Evolutionary conservation across 2,888 invertebrate species (phyloP).

Genomic region (Dicyrtoma fusca): DNA sequence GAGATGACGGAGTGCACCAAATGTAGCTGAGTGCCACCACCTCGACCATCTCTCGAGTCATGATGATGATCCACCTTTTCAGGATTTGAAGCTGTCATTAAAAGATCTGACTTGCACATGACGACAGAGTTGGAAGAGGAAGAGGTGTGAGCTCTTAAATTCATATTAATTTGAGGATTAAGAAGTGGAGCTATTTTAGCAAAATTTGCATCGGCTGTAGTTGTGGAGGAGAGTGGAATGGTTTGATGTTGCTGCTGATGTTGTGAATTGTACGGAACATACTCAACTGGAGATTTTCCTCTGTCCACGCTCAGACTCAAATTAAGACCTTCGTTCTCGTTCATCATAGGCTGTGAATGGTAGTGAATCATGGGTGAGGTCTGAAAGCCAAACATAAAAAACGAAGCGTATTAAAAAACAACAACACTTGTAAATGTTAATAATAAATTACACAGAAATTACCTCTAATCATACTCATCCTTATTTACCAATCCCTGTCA

Average conservation of each 20-base stretch:
- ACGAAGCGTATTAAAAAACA: neutral
- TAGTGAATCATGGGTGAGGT: slow-evolving; percentile 42
- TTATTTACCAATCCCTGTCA: neutral
- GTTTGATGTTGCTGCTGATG: slow-evolving; percentile 19
- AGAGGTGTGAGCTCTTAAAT: neutral
- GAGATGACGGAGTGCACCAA: slow-evolving; percentile 25
- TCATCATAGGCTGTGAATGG: slow-evolving; percentile 36
- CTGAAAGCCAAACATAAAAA: slow-evolving; percentile 28
- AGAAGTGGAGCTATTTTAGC: slow-evolving; percentile 56
- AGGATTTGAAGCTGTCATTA: slow-evolving; percentile 48
- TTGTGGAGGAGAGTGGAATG: slow-evolving; percentile 39
- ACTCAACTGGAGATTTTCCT: slow-evolving; percentile 50
- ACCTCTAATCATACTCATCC: neutral
- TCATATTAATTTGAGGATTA: slow-evolving; percentile 41
- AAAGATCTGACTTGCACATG: slow-evolving; percentile 41
- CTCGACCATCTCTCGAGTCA: slow-evolving; percentile 17
- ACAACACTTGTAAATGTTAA: slow-evolving; percentile 4
- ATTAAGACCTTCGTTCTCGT: slow-evolving; percentile 50
- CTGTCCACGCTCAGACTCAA: slow-evolving; percentile 53
- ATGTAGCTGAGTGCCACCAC: slow-evolving; percentile 7
- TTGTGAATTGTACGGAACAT: slow-evolving; percentile 26
- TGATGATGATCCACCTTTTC: slow-evolving; percentile 43
- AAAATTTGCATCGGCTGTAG: slow-evolving; percentile 53
- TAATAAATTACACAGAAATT: neutral
- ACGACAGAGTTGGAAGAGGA: slow-evolving; percentile 38